phyloP scores from a whole-genome alignment of 2,888 invertebrate species.

The Reticulitermes lucifugus region DNA sequence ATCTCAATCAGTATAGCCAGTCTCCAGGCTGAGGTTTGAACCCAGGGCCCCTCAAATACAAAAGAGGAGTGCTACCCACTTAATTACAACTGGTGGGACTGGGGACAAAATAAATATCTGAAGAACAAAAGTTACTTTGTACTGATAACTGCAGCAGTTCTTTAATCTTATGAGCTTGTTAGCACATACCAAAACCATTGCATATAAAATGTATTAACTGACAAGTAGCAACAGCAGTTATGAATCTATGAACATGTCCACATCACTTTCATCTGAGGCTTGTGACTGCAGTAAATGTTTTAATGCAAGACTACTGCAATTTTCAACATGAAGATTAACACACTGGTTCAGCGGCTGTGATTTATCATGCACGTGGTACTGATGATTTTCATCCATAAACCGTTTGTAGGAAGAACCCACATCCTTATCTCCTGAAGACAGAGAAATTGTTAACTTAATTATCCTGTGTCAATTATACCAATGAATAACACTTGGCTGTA shows the following conservation, averaged over 20 bases:
- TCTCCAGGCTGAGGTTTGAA: no score
- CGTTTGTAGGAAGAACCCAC: not conserved
- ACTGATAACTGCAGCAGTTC: no score
- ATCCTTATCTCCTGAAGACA: not conserved
- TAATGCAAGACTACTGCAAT: not conserved
- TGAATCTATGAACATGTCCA: not conserved
- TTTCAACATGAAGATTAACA: not conserved
- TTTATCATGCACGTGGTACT: not conserved
- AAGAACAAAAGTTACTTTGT: no score
- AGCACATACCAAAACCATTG: no score
- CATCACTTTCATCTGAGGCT: not conserved
- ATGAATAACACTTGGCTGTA: not conserved
- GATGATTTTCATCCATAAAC: not conserved
- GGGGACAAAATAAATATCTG: no score
- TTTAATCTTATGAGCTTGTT: no score
- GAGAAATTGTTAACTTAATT: not conserved
- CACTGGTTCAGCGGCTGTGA: not conserved
- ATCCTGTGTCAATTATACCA: not conserved
- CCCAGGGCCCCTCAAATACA: no score
- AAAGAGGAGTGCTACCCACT: no score
- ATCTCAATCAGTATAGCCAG: no score
- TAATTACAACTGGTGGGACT: no score
- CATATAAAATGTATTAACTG: no score
- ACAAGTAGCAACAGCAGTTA: no score
- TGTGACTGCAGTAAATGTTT: not conserved